These are phyloP conservation scores for Dryobota labecula DNA, from an alignment of 2,888 invertebrate genomes.

Conservation along the genomic window DNA sequence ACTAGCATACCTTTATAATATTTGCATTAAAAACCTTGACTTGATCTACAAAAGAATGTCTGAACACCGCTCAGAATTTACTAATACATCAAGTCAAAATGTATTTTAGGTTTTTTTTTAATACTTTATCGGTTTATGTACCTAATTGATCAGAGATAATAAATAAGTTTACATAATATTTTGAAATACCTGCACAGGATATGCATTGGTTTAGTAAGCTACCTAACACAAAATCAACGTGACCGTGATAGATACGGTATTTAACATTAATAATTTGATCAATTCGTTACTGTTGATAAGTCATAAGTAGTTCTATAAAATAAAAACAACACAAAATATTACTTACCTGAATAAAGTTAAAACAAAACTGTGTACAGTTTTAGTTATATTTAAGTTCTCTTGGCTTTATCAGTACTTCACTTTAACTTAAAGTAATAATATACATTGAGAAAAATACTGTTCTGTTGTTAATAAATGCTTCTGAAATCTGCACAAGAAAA, in stretches of 20 bases:
- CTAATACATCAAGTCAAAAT: background rate
- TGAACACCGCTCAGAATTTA: background rate
- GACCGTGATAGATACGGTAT: conserved; percentile 8
- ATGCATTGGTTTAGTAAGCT: background rate
- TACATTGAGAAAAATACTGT: conserved; percentile 46
- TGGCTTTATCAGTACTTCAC: conserved; percentile 26
- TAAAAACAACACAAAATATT: conserved; percentile 5
- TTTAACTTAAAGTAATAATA: conserved; percentile 32
- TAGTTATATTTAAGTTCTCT: background rate
- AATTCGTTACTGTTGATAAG: conserved; percentile 9
- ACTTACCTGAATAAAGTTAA: conserved; percentile 35
- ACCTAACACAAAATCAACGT: background rate
- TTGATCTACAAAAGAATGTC: background rate
- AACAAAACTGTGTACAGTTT: background rate
- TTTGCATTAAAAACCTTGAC: background rate
- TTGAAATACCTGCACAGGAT: conserved; percentile 6
- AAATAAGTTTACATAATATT: conserved; percentile 48
- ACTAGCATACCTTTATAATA: background rate
- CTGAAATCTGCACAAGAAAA: background rate
- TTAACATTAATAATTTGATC: background rate
- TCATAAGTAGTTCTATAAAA: background rate
- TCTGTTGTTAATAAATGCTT: conserved; percentile 24
- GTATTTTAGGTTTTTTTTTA: background rate
- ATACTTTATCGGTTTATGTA: background rate
- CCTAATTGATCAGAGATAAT: background rate